phyloP scores from a whole-genome alignment of 1,140 invertebrate species.

The Hyles euphorbiae region DNA sequence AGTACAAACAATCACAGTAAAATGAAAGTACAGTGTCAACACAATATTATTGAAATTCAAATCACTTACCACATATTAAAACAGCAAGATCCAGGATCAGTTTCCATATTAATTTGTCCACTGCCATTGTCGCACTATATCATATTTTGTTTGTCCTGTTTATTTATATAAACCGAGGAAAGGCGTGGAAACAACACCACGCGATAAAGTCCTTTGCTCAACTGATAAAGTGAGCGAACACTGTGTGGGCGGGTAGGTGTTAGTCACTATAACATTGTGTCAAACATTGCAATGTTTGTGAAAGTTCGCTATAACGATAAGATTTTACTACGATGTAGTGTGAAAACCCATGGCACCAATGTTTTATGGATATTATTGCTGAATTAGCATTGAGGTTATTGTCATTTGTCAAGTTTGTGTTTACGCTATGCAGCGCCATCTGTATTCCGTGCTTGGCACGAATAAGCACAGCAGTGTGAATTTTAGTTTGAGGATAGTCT shows the following conservation, averaged over 20 bases:
- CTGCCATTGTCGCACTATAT: constrained; percentile 31
- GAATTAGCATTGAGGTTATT: neutral
- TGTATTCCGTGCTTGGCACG: neutral
- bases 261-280: constrained; percentile 20
- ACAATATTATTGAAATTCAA: constrained; percentile 4
- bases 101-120: constrained; percentile 51
- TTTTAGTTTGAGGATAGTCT: neutral
- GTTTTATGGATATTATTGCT: neutral
- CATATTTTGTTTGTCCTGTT: constrained; percentile 9
- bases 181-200: constrained; percentile 12
- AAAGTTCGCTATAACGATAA: constrained; percentile 9
- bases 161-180: neutral
- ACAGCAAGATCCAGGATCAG: constrained; percentile 52
- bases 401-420: neutral
- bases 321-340: too few relatives aligned
- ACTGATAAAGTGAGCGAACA: constrained; percentile 31
- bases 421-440: neutral
- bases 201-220: constrained; percentile 20
- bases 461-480: too few relatives aligned
- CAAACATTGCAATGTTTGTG: constrained; percentile 15
- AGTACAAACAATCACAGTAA: constrained; percentile 6
- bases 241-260: constrained; percentile 31
- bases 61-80: constrained; percentile 49
- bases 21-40: neutral
- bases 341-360: too few relatives aligned